Percentiles rank a stretch among this genome's conserved stretches.
phyloP scores from a whole-genome alignment of 2,797 vertebrate species.

The Cynopterus sphinx region DNA sequence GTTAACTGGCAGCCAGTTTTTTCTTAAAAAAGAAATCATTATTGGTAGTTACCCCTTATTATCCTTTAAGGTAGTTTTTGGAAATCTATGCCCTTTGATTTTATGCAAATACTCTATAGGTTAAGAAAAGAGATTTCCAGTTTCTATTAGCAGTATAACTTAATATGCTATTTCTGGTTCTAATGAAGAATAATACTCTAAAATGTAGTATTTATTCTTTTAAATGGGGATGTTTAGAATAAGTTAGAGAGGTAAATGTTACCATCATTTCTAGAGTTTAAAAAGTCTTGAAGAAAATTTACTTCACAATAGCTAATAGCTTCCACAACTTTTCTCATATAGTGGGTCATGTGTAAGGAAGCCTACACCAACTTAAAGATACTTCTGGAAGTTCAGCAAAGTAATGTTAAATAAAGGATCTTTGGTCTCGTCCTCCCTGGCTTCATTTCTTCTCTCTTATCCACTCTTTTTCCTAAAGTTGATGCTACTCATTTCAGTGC shows the following conservation, averaged over 20 bases:
- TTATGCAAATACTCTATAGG: conserved; percentile 30
- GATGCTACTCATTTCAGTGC: conserved; percentile 61
- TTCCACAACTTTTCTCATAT: conserved; percentile 37
- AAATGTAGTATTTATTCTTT: conserved; percentile 15
- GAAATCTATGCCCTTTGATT: not conserved
- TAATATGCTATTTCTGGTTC: conserved; percentile 40
- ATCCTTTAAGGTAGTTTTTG: conserved; percentile 6
- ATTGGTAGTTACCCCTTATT: not conserved
- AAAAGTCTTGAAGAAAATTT: conserved; percentile 14
- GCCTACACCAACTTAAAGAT: not conserved
- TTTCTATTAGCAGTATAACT: conserved; percentile 37
- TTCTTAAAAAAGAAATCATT: not conserved
- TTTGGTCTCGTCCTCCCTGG: not conserved
- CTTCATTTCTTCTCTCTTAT: conserved; percentile 31
- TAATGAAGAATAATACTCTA: conserved; percentile 22
- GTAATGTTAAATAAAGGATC: not conserved
- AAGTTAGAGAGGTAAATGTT: not conserved
- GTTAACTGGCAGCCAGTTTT: not conserved
- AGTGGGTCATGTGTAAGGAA: conserved; percentile 20
- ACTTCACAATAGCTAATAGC: not conserved
- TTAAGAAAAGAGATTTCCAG: conserved; percentile 39
- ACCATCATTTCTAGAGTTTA: not conserved
- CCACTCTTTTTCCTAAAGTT: not conserved
- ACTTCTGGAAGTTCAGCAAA: conserved; percentile 37
- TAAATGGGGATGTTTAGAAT: not conserved